phyloP scores from a whole-genome alignment of 2,888 invertebrate genomes.

The Cataglyphis livida region DNA sequence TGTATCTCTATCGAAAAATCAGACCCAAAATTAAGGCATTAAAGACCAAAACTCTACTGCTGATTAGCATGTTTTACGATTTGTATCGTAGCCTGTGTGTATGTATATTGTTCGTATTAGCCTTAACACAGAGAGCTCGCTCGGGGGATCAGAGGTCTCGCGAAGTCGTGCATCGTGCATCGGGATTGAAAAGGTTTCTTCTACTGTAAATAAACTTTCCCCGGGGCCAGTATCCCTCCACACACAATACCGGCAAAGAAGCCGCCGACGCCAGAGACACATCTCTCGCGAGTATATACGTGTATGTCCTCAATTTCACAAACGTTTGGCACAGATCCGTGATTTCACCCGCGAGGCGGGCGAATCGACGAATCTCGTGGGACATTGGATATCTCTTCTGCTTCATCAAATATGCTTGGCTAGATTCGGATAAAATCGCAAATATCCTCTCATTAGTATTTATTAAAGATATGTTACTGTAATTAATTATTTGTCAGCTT shows the following conservation, averaged over 20 bases:
- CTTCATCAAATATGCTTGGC: constrained; percentile 18
- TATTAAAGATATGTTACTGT: neutral
- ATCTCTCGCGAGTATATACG: constrained; percentile 51
- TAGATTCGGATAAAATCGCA: neutral
- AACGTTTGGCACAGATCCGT: constrained; percentile 83
- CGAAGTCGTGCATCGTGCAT: constrained; percentile 69
- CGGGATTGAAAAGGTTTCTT: constrained; percentile 74
- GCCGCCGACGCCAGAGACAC: constrained; percentile 56
- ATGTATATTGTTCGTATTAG: constrained; percentile 27
- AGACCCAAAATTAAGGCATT: neutral
- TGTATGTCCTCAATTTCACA: constrained; percentile 83
- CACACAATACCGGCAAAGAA: constrained; percentile 66
- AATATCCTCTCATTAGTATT: neutral
- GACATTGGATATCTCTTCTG: constrained; percentile 8
- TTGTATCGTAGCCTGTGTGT: neutral
- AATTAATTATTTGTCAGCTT: neutral
- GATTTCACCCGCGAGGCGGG: constrained; percentile 78
- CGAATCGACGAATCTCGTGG: constrained; percentile 63
- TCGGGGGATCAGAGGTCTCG: constrained; percentile 65
- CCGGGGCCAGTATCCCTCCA: constrained; percentile 59
- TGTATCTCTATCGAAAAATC: neutral
- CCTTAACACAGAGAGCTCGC: constrained; percentile 42
- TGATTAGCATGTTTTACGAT: constrained; percentile 1
- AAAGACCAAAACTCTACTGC: constrained; percentile 14
- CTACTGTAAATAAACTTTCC: constrained; percentile 78